Conservation (phyloP, 2,797 vertebrate genomes). For the Leptoclinus maculatus region DNA sequence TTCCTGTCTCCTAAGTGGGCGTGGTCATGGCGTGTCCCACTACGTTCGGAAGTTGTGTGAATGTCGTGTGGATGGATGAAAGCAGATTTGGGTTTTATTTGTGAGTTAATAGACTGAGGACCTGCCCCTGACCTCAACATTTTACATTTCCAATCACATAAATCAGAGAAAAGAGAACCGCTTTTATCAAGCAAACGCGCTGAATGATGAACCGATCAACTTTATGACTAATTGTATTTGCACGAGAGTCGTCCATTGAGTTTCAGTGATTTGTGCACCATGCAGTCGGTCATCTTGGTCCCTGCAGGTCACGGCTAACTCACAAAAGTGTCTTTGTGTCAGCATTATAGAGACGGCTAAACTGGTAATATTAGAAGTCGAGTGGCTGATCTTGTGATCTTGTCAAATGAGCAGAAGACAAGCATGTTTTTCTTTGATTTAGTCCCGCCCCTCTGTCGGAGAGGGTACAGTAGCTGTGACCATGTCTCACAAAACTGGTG, state of each 20-base stretch:
- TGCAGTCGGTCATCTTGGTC: neutral
- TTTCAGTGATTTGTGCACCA: neutral
- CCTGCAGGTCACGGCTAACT: neutral
- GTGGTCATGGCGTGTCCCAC: neutral
- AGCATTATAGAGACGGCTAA: neutral
- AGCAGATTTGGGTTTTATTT: neutral
- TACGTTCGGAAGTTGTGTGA: neutral
- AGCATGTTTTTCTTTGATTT: slow-evolving; percentile 29
- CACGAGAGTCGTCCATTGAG: neutral
- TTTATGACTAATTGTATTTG: neutral
- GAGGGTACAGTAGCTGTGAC: slow-evolving; percentile 36
- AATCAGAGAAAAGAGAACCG: neutral
- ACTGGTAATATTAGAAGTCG: neutral
- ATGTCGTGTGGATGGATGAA: neutral
- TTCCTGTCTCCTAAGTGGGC: neutral
- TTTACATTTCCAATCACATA: neutral
- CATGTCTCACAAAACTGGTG: slow-evolving; percentile 35
- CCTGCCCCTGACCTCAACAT: neutral
- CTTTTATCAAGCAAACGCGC: neutral
- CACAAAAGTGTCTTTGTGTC: neutral
- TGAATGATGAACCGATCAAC: neutral
- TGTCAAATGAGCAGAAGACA: slow-evolving; percentile 8
- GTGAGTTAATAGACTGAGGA: neutral
- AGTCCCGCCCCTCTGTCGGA: neutral
- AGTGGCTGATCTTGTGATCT: slow-evolving; percentile 1